Percentiles rank a stretch among this genome's conserved stretches.
These are phyloP conservation scores for Autographa gamma DNA, from an alignment of 2,888 invertebrate species.

Conservation along the genomic window DNA sequence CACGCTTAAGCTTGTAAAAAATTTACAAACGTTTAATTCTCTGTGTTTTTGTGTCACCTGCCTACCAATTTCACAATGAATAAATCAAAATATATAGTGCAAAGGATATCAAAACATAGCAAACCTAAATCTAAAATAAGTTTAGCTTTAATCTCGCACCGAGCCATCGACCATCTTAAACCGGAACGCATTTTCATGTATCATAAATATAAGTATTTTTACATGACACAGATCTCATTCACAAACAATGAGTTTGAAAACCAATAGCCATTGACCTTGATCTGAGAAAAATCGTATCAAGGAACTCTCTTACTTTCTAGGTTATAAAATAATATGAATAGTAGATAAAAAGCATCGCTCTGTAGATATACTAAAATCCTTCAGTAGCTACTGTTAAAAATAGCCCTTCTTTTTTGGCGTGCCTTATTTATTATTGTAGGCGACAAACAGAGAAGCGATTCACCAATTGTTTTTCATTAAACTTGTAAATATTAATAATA, in stretches of 20 bases:
- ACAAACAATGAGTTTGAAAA: constrained; percentile 2
- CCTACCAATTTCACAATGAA: no score
- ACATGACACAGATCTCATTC: constrained; percentile 3
- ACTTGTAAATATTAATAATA: no score
- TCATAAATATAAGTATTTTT: background rate
- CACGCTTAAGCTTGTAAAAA: no score
- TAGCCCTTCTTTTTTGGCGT: no score
- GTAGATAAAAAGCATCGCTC: background rate
- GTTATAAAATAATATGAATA: background rate
- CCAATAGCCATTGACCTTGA: constrained; percentile 4
- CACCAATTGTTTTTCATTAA: no score
- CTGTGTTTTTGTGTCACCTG: no score
- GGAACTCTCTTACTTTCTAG: background rate
- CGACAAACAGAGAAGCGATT: no score
- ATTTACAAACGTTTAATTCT: no score
- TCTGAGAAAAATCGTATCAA: background rate
- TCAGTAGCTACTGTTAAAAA: no score
- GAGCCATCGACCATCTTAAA: background rate
- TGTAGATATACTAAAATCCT: no score
- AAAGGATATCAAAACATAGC: background rate
- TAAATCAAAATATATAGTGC: background rate
- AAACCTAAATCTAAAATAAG: background rate
- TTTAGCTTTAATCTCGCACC: background rate
- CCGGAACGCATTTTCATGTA: background rate
- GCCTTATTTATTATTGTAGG: no score